phyloP scores from a whole-genome alignment of 2,113 vertebrate species.

The Pipra filicauda region DNA sequence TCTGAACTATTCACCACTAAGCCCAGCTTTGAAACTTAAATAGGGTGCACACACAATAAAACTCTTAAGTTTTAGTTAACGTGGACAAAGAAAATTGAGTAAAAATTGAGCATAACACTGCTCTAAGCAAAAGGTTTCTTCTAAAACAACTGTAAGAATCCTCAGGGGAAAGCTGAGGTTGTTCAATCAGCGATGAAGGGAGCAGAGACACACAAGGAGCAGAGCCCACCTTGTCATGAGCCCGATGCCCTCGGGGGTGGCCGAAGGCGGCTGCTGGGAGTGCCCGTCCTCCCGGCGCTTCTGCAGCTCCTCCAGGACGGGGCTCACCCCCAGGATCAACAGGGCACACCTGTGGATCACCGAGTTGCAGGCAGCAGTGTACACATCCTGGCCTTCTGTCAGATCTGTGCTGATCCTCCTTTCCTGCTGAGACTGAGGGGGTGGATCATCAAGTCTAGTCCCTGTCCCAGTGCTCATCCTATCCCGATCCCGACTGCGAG shows the following conservation, averaged over 20 bases:
- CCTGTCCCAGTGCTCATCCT: constrained; percentile 79
- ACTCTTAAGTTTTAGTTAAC: not conserved
- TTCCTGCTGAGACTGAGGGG: constrained; percentile 80
- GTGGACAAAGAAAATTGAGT: not conserved
- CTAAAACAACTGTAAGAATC: not conserved
- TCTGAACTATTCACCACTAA: not conserved
- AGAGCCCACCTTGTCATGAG: constrained; percentile 91
- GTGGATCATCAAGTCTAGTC: constrained; percentile 80
- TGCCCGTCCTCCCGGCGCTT: constrained; percentile 85
- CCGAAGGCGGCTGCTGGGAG: constrained; percentile 63
- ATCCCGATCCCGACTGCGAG: constrained; percentile 90
- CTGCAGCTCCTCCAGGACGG: constrained; percentile 82
- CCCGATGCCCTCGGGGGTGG: constrained; percentile 80
- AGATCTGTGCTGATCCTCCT: constrained; percentile 84
- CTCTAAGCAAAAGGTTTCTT: not conserved
- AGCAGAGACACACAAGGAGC: not conserved
- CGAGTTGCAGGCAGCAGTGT: constrained; percentile 94
- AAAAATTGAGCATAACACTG: not conserved
- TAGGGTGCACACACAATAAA: not conserved
- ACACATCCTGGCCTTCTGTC: constrained; percentile 92
- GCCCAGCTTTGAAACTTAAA: not conserved
- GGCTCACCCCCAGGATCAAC: constrained; percentile 90
- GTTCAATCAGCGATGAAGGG: not conserved
- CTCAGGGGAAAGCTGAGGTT: not conserved
- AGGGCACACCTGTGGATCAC: constrained; percentile 96